Base-by-base conservation (phyloP, 2,113 vertebrate species). In the Tychaedon coryphoeus region DNA sequence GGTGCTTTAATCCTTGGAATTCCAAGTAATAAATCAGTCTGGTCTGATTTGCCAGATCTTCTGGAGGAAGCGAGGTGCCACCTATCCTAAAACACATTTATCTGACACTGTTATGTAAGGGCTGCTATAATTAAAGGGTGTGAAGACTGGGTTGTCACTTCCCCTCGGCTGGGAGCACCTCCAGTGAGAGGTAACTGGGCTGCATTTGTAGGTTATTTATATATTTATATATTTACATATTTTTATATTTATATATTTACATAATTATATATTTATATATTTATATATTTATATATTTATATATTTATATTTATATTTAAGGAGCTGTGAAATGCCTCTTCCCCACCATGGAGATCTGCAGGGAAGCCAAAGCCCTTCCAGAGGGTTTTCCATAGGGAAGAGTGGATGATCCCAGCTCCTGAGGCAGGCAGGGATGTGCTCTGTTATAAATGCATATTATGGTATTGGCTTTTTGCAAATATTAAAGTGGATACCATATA, bases 101-200 rank as follows among this genome's bases (percentile, higher is more conserved):
- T 93, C 93, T 90, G 90, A 40, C 94, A 77, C 87, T 50, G 89
- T 93, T 96, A 95, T 10, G 86, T 95, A 95, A 97, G 88, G 66
- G 87, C 92, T 90, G 95, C 95, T 97, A 96, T 95, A 95, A 96
- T 97, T 97, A 94, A 34, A 54, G 51, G 48, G 87, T 83, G 94
- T 76, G 96, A 96, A 95, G 70, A n/a, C 81, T 92, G 14, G 74
- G 48, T 86, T 88, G 78, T 60, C 95, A 82, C 93, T 85, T 93
- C 50, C 75, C 31, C 95, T 66, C 5, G 50, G 38, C 10, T 86
- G 43, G 66, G 54, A 90, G 92, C 81, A 92, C 92, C 94, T 95
- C 56, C 87, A 31, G 33, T 0, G 48, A 78, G 86, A 93, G 93
- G 94, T 91, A 94, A 94, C 92, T 89, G 93, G 93, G 85, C 90